Conservation (phyloP, 2,888 invertebrate genomes). For the Atethmia centrago region DNA sequence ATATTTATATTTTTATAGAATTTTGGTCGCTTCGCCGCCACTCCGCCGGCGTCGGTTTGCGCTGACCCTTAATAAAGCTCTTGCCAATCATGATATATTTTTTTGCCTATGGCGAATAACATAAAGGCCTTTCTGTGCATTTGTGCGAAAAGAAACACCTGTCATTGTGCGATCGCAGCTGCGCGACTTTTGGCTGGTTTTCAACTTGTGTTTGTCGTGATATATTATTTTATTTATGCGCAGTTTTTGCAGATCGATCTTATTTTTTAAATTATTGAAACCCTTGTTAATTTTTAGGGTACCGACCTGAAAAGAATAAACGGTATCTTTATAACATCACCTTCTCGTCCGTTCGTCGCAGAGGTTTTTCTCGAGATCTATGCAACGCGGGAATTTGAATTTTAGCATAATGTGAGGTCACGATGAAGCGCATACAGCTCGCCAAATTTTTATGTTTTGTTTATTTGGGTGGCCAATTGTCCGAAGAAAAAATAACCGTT, state of each 20-base stretch:
- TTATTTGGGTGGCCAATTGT: too few species aligned
- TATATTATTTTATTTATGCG: too few species aligned
- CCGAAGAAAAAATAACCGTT: too few species aligned
- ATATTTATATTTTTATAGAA: background rate
- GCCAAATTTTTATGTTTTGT: too few species aligned
- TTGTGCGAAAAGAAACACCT: background rate
- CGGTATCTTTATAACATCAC: background rate
- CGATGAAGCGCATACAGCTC: background rate
- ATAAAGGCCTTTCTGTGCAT: background rate
- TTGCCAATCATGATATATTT: background rate
- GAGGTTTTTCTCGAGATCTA: background rate
- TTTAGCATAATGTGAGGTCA: background rate
- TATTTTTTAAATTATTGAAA: background rate
- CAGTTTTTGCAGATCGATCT: background rate
- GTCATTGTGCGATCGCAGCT: background rate
- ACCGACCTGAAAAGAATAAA: background rate
- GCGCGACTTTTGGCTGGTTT: slow-evolving; percentile 9
- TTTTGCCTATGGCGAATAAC: background rate
- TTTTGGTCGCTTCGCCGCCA: background rate
- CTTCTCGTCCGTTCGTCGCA: too few species aligned
- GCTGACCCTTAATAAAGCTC: background rate
- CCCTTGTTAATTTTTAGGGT: background rate
- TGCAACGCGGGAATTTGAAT: background rate
- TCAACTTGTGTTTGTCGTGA: too few species aligned
- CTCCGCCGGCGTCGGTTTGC: background rate